Percentiles rank a stretch among this genome's conserved stretches.
These are phyloP conservation scores for Chymomyza caudatula DNA, from an alignment of 2,888 invertebrate species.

Conservation along the genomic window DNA sequence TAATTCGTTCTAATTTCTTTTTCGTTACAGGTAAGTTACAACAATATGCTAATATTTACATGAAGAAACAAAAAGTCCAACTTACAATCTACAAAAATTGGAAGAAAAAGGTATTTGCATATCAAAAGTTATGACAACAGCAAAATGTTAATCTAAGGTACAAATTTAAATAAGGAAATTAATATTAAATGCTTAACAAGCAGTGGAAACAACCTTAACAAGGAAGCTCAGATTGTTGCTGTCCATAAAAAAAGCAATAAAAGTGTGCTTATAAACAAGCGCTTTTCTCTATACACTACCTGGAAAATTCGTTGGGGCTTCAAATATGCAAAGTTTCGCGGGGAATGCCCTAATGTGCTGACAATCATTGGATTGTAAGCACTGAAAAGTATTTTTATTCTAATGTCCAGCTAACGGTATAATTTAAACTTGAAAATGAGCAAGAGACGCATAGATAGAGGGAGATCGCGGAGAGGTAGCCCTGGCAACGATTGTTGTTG, in stretches of 20 bases:
- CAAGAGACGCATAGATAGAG: not conserved
- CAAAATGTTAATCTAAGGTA: conserved; percentile 26
- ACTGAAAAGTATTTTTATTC: not conserved
- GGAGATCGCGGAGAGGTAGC: not conserved
- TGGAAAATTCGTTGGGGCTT: not conserved
- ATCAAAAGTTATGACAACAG: not conserved
- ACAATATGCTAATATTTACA: conserved; percentile 27
- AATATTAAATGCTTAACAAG: conserved; percentile 42
- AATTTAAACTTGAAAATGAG: conserved; percentile 68
- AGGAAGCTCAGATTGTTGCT: conserved; percentile 2
- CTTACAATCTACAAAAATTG: conserved; percentile 19
- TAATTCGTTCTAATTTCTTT: not conserved
- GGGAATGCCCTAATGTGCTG: conserved; percentile 59
- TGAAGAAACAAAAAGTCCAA: conserved; percentile 15
- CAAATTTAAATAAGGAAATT: conserved; percentile 55
- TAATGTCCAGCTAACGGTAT: conserved; percentile 43
- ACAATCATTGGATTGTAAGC: conserved; percentile 51
- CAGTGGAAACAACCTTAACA: conserved; percentile 6
- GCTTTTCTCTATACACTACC: not conserved
- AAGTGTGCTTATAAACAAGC: conserved; percentile 41
- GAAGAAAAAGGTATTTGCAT: conserved; percentile 44
- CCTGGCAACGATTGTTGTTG: not conserved
- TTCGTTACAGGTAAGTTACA: conserved; percentile 53
- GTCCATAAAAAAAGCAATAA: conserved; percentile 23
- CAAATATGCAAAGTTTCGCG: conserved; percentile 25